phyloP scores from a whole-genome alignment of 2,888 invertebrate genomes.

The Spilarctia lutea region DNA sequence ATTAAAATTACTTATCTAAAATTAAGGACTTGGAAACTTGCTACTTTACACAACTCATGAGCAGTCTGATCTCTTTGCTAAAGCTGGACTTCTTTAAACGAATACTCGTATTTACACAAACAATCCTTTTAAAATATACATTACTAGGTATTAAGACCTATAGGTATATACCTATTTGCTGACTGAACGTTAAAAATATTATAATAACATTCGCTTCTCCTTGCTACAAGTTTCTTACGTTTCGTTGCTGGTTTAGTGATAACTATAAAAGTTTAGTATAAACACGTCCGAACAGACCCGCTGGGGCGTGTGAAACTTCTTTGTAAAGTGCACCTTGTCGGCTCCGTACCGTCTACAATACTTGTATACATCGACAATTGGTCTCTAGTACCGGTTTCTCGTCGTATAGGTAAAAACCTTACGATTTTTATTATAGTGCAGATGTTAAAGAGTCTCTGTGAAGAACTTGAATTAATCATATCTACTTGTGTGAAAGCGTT shows the following conservation, averaged over 20 bases:
- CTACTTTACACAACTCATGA: neutral
- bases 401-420: constrained; percentile 1
- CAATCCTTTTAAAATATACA: neutral
- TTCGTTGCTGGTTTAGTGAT: constrained; percentile 38
- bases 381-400: constrained; percentile 23
- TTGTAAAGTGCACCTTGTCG: constrained; percentile 54
- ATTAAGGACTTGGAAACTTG: too few relatives aligned
- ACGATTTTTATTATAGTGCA: neutral
- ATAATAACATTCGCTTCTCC: constrained; percentile 22
- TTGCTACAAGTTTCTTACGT: constrained; percentile 32
- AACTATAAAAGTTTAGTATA: constrained; percentile 47
- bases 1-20: neutral
- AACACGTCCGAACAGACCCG: constrained; percentile 42
- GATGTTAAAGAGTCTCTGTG: neutral
- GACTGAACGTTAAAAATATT: constrained; percentile 11
- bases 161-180: neutral
- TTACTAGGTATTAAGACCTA: neutral
- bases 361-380: constrained; percentile 29
- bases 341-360: constrained; percentile 43
- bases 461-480: neutral
- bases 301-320: constrained; percentile 54
- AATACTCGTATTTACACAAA: neutral
- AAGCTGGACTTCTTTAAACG: neutral
- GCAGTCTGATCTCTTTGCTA: neutral
- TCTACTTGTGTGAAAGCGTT: neutral